Base-by-base conservation (phyloP, 2,797 vertebrate genomes). In the Gymnothorax javanicus region DNA sequence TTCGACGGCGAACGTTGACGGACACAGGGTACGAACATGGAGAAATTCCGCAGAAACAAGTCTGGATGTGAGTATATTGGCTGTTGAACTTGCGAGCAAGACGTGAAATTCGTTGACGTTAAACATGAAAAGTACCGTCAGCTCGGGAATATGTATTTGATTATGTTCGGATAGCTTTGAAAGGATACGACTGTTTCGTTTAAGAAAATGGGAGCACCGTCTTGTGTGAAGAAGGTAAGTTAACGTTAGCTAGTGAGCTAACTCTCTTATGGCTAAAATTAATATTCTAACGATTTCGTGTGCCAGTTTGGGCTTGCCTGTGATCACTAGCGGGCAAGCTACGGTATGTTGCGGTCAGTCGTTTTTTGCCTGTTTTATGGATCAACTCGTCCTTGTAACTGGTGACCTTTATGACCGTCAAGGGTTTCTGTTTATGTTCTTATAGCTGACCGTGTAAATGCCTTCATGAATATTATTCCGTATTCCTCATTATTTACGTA, bases 181-280 rank as follows among this genome's bases (percentile, higher is more conserved):
- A 7, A 54, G 15, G 17, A 79, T 7, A 23, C 33, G 50, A 9
- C 25, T 82, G 81, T 11, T 82, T 58, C 11, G 54, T 59, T 27
- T 82, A 20, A 57, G 79, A 82, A 82, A 82, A 82, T 82, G 50
- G 81, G 81, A 57, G 54, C 25, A 59, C n/a, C n/a, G 81, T 27
- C 56, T 59, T 82, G 8, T n/a, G n/a, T 82, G 1, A 82, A 57
- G 9, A 82, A 82, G 81, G 81, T 82, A 27, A 43, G 75, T 4
- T 13, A 20, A 81, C 17, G n/a, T 81, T 3, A 50, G 15, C 7
- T 25, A 7, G 25, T 43, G 9, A 77, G 13, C 1, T 77, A 1
- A 27, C 27, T 43, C 33, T 0, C 8, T 15, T 13, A 33, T n/a
- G 11, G 12, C 15, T 11, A 43, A 50, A n/a, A 11, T n/a, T 7